Percentiles rank a stretch among this genome's conserved stretches.
Conservation (phyloP, 2,113 vertebrate genomes). For the Chaenocephalus aceratus region DNA sequence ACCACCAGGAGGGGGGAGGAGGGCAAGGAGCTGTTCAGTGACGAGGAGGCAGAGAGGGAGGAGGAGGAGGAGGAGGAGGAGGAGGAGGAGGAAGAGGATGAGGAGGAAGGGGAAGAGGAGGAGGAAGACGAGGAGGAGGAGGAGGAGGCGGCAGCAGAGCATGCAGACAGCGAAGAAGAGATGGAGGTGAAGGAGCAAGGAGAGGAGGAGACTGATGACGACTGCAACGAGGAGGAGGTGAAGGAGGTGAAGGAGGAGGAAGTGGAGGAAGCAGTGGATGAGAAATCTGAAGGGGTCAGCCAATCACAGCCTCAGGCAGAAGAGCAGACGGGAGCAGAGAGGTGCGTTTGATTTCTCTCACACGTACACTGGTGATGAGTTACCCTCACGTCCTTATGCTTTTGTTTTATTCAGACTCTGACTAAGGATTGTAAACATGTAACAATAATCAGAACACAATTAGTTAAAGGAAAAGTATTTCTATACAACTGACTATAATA, state of each 20-base stretch:
- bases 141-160: constrained; percentile 62
- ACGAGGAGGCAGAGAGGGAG: constrained; percentile 80
- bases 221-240: constrained; percentile 73
- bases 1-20: constrained; percentile 85
- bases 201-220: constrained; percentile 85
- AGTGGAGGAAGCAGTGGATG: constrained; percentile 36
- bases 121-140: constrained; percentile 79
- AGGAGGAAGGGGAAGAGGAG: constrained; percentile 73
- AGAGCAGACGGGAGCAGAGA: constrained; percentile 84
- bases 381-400: no score
- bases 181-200: constrained; percentile 77
- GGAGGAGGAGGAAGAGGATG: constrained; percentile 73
- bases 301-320: constrained; percentile 91
- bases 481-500: no score
- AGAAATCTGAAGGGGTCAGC: constrained; percentile 88
- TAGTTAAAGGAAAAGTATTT: no score
- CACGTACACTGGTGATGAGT: no score
- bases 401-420: no score
- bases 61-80: constrained; percentile 73
- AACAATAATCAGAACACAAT: no score
- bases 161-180: constrained; percentile 81
- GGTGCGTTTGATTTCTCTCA: constrained; percentile 39
- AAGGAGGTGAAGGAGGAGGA: constrained; percentile 22
- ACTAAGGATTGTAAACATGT: no score
- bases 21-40: constrained; percentile 88